Base-by-base conservation (phyloP, 2,888 invertebrate genomes). In the Pimpla rufipes region DNA sequence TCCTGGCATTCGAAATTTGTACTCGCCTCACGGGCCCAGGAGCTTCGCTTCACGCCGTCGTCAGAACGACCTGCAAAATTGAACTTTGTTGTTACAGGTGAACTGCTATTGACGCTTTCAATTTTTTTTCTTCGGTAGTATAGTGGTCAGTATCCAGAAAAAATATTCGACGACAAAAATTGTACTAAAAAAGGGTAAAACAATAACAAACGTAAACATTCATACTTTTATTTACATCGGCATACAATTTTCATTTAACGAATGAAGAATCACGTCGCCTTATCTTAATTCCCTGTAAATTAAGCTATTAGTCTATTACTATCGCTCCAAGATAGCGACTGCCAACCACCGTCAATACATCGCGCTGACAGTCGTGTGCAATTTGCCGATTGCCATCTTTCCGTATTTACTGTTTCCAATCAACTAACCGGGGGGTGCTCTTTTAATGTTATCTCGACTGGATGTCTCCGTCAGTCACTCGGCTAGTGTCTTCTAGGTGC, bases 1-100 rank as follows among this genome's bases (percentile, higher is more conserved):
- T 94, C 93, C 2, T 93, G 93, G 89, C 97, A 97, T 40, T 93
- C 90, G 86, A 96, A 95, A 42, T 76, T 55, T 6, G 64, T 23
- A n/a, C n/a, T 29, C 11, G 66, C 59, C 23, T 42, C 42, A 10
- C 62, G 52, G 11, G 7, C 37, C 18, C 29, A 11, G 16, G 55
- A 42, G 18, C 23, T 68, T 23, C 37, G 16, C 10, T 11, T 16
- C 37, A 21, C n/a, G 16, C 21, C 29, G 18, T 50, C 11, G 57
- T 50, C 13, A 23, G 71, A 62, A 62, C 74, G 64, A 40, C 74
- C 86, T 87, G 79, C 1, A 55, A 59, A 11, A 59, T 16, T 23
- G 37, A 10, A 55, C 21, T 45, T n/a, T 47, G n/a, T 18, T 18
- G 18, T 18, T n/a, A n/a, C n/a, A n/a, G n/a, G n/a, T n/a, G n/a